Evolutionary conservation across 2,113 vertebrate species (phyloP).

Genomic region (Catharus fuscescens): DNA sequence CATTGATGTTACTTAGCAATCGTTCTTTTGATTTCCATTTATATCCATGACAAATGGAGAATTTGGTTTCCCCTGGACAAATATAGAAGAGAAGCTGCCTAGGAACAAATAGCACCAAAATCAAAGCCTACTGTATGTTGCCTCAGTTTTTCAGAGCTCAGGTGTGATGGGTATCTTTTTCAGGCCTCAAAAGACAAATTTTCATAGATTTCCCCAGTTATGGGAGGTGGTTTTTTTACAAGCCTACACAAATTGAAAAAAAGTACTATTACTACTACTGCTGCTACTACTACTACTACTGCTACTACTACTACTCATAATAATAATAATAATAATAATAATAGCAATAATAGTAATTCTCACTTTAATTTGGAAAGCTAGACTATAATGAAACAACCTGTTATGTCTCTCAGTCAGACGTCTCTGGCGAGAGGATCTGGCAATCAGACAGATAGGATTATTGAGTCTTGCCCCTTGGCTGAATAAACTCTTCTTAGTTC

Average conservation of each 20-base stretch:
- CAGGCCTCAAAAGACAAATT: background rate
- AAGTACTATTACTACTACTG: background rate
- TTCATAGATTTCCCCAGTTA: background rate
- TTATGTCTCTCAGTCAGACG: background rate
- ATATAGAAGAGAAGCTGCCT: background rate
- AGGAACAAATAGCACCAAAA: background rate
- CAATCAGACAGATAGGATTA: background rate
- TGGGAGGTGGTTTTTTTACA: background rate
- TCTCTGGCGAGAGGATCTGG: background rate
- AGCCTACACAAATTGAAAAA: background rate
- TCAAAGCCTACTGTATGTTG: background rate
- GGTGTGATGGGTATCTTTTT: background rate
- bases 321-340: background rate
- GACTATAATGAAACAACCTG: background rate
- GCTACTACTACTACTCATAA: background rate
- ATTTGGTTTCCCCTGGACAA: background rate
- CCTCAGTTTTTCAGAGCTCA: background rate
- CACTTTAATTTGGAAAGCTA: background rate
- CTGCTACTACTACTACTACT: too few species aligned
- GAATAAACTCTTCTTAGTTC: background rate
- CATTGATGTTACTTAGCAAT: background rate
- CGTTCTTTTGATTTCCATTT: background rate
- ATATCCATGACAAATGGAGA: background rate
- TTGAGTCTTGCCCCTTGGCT: background rate
- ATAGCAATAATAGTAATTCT: background rate